phyloP scores from a whole-genome alignment of 2,113 vertebrate species.

The Callopanchax toddi region DNA sequence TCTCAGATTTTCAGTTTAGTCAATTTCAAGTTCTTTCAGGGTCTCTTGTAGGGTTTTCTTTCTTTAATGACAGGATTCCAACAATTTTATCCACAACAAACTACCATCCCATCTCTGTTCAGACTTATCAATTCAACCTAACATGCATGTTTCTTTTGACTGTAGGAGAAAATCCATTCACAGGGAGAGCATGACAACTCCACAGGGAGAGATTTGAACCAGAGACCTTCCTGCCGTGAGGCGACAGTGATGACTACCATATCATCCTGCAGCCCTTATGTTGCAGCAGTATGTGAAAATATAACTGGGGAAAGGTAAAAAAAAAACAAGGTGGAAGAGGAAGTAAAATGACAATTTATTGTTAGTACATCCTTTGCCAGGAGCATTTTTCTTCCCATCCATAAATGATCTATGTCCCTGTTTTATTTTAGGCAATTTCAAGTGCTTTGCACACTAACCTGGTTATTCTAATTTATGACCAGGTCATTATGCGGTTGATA shows the following conservation, averaged over 20 bases:
- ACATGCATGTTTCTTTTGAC: too few relatives aligned
- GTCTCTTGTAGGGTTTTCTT: too few relatives aligned
- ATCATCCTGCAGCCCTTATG: slow-evolving; percentile 19
- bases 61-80: too few relatives aligned
- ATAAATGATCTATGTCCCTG: slow-evolving; percentile 55
- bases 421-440: slow-evolving; percentile 67
- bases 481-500: slow-evolving; percentile 59
- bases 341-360: slow-evolving; percentile 60
- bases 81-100: too few relatives aligned
- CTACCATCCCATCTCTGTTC: too few relatives aligned
- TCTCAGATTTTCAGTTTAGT: too few relatives aligned
- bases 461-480: slow-evolving; percentile 67
- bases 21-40: too few relatives aligned
- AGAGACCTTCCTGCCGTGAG: not conserved
- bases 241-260: not conserved
- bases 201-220: not conserved
- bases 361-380: slow-evolving; percentile 47
- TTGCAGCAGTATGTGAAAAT: slow-evolving; percentile 42
- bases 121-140: too few relatives aligned
- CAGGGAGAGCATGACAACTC: slow-evolving; percentile 18
- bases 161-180: too few relatives aligned
- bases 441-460: slow-evolving; percentile 65
- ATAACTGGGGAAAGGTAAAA: slow-evolving; percentile 45
- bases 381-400: slow-evolving; percentile 42
- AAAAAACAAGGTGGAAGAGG: slow-evolving; percentile 38